Percentiles rank a stretch among this genome's conserved stretches.
Evolutionary conservation across 2,888 invertebrate species (phyloP).

Genomic region (Parnassius mnemosyne): DNA sequence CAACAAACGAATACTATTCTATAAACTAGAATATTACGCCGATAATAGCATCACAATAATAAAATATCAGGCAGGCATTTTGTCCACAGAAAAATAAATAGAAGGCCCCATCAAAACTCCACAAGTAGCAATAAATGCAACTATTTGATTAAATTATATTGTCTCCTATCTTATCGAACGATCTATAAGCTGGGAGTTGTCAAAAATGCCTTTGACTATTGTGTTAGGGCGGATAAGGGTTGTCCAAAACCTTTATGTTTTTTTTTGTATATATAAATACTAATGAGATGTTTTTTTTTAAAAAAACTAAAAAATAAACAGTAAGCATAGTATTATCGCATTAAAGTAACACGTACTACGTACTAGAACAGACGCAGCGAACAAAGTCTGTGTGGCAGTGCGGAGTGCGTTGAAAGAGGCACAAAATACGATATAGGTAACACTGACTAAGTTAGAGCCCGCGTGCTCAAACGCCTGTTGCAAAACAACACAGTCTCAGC

Average conservation of each 20-base stretch:
- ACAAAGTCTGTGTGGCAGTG: too few species aligned
- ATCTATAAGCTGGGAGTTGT: constrained; percentile 22
- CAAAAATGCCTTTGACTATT: constrained; percentile 25
- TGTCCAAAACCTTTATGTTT: constrained; percentile 1
- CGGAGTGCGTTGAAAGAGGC: too few species aligned
- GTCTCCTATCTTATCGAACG: constrained; percentile 23
- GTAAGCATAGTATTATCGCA: too few species aligned
- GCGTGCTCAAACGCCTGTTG: too few species aligned
- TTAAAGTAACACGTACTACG: too few species aligned
- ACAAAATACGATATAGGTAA: too few species aligned
- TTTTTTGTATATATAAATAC: not conserved
- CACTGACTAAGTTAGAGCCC: too few species aligned
- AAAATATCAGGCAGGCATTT: constrained; percentile 7
- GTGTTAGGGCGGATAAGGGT: constrained; percentile 18
- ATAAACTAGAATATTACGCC: constrained; percentile 1
- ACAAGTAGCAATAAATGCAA: constrained; percentile 26
- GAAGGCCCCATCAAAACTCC: constrained; percentile 16
- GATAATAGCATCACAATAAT: constrained; percentile 17
- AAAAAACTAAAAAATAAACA: too few species aligned
- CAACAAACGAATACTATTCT: constrained; percentile 1
- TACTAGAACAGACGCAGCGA: too few species aligned
- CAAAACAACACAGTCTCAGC: too few species aligned
- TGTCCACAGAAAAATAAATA: constrained; percentile 22
- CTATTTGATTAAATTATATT: constrained; percentile 27
- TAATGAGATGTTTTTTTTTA: too few species aligned